Evolutionary conservation across 2,113 vertebrate genomes (phyloP), one percentile per base, ranked within the genome.

Genomic region (Nestor notabilis): DNA sequence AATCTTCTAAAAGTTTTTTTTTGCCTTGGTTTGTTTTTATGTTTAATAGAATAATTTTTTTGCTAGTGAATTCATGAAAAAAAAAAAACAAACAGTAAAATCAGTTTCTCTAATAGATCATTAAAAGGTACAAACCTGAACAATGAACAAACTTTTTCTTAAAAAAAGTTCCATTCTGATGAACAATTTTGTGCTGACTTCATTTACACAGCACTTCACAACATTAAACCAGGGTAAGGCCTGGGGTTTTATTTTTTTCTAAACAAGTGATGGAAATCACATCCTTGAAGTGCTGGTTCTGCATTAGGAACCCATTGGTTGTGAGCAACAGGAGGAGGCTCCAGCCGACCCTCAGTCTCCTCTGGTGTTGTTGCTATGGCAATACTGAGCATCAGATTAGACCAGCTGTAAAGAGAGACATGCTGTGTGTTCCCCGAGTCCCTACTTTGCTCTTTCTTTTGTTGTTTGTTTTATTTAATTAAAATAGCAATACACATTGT

Each of bases 331-430:
- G 80, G 69, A 93, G 65, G 75, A 96, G 71, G 65, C 56, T 85
- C 43, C 56, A 61, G 50, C 10, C 12, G 5, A 66, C 74, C 33
- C 50, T 69, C 1, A 0, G 25, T 90, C 83, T 81, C 64, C 71
- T 83, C 80, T 5, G 3, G 69, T 82, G 56, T 20, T 95, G 95
- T 96, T 96, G 80, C 94, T 89, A 97, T 96, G 90, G 89, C 83
- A 96, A 95, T 92, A 58, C 50, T 82, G 89, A 95, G 92, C 96
- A 95, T 97, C 96, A 84, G 92, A 87, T 87, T 68, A 86, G 83
- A 86, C 64, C 90, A 92, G 76, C 68, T 95, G 81, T 75, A 93
- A 60, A 82, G 76, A 72, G 29, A 93, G 80, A 81, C 92, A 76
- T 37, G 80, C 90, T 93, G 83, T 61, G 90, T 94, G 68, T 80